Conservation (phyloP, 2,797 vertebrate species). For the Oryzias sinensis region DNA sequence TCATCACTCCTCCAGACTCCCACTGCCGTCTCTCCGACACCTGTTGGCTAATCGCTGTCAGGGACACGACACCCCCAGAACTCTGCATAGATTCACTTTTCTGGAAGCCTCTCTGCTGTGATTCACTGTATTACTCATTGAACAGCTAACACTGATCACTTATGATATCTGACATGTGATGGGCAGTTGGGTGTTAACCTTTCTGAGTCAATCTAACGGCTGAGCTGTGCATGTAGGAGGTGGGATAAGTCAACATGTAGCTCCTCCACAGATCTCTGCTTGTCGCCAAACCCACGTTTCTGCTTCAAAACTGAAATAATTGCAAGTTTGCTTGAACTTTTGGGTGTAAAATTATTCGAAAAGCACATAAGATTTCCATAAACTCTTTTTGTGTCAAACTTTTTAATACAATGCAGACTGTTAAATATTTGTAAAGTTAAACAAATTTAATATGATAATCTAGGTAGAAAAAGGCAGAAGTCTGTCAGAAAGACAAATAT, state of each 20-base stretch:
- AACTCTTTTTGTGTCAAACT: too few species aligned
- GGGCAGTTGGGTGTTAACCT: conserved; percentile 30
- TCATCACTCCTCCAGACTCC: conserved; percentile 49
- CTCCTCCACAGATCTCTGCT: background rate
- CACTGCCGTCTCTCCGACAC: conserved; percentile 44
- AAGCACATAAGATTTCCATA: too few species aligned
- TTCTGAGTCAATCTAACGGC: conserved; percentile 48
- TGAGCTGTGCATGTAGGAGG: conserved; percentile 31
- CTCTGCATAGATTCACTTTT: background rate
- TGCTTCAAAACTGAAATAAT: too few species aligned
- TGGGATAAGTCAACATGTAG: conserved; percentile 21
- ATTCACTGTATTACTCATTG: conserved; percentile 20
- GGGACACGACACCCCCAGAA: conserved; percentile 17
- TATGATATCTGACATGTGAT: conserved; percentile 34
- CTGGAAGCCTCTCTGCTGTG: background rate
- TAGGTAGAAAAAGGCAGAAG: too few species aligned
- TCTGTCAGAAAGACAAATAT: too few species aligned
- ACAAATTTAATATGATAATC: too few species aligned
- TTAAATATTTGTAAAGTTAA: too few species aligned
- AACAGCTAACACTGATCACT: conserved; percentile 29
- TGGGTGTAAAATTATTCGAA: too few species aligned
- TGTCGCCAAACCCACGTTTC: background rate
- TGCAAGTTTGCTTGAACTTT: too few species aligned
- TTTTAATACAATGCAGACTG: too few species aligned
- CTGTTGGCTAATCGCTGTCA: conserved; percentile 36